These are phyloP conservation scores for Pandion haliaetus DNA, from an alignment of 2,113 vertebrate genomes.

Conservation along the genomic window DNA sequence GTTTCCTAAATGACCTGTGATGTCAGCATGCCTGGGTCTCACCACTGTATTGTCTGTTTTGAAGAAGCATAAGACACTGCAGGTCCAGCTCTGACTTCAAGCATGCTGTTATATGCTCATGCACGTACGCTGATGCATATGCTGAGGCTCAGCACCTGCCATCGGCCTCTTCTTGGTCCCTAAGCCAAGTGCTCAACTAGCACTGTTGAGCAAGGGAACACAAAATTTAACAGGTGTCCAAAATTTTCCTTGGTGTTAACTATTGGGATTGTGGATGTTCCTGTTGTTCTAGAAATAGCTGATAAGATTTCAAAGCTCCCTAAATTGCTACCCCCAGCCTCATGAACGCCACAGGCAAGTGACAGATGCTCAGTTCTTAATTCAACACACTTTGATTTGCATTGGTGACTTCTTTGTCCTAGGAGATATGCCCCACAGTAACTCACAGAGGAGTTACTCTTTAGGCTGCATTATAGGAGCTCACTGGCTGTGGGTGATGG, in stretches of 20 bases:
- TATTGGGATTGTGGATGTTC: neutral
- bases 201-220: neutral
- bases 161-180: neutral
- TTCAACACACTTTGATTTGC: neutral
- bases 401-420: neutral
- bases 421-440: neutral
- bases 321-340: neutral
- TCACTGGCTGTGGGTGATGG: neutral
- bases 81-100: neutral
- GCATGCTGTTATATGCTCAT: neutral
- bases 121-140: neutral
- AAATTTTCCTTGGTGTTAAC: neutral
- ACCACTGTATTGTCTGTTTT: neutral
- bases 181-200: neutral
- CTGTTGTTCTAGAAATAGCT: neutral
- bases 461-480: neutral
- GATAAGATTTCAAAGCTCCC: neutral
- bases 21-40: neutral
- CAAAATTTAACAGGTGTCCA: rapidly evolving
- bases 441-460: neutral
- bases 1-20: neutral
- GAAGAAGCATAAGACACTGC: neutral
- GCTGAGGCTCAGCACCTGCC: neutral
- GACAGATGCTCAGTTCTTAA: neutral
- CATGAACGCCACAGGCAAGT: neutral